These are phyloP conservation scores for Enteromius paludinosus DNA, from an alignment of 2,797 vertebrate genomes.

Conservation along the genomic window DNA sequence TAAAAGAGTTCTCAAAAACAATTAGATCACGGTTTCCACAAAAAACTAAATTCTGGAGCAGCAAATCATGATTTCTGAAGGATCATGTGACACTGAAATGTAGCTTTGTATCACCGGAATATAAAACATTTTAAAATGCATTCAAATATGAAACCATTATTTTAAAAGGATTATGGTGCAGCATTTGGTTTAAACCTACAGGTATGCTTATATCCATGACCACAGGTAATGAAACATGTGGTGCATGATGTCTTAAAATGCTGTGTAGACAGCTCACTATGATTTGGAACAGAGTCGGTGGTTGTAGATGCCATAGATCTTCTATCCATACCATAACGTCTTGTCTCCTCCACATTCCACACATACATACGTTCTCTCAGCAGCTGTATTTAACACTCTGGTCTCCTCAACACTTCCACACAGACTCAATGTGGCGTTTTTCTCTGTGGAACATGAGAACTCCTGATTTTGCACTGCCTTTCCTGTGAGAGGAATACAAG, in stretches of 20 bases:
- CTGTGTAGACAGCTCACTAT: not conserved
- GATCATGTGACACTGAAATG: not conserved
- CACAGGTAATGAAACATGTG: not conserved
- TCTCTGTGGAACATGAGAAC: slow-evolving; percentile 33
- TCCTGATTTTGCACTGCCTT: slow-evolving; percentile 43
- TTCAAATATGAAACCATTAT: not conserved
- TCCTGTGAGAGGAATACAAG: slow-evolving; percentile 63
- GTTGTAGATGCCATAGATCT: slow-evolving; percentile 53
- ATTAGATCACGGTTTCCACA: too few relatives aligned
- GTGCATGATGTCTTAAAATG: slow-evolving; percentile 12
- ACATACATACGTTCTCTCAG: slow-evolving; percentile 29
- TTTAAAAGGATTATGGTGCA: not conserved
- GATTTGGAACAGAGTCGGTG: slow-evolving; percentile 18
- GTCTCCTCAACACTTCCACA: slow-evolving; percentile 41
- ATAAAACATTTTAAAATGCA: not conserved
- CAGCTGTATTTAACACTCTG: slow-evolving; percentile 49
- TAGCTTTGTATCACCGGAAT: not conserved
- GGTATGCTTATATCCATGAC: too few relatives aligned
- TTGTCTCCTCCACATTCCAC: slow-evolving; percentile 55
- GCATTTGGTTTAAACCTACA: too few relatives aligned
- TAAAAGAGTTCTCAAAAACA: too few relatives aligned
- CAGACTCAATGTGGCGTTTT: slow-evolving; percentile 51
- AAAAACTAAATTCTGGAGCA: too few relatives aligned
- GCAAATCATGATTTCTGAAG: not conserved
- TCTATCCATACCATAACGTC: slow-evolving; percentile 52